A percentile compares a stretch with the other conserved stretches of the same genome.
phyloP scores from a whole-genome alignment of 2,797 vertebrate species.

The Phataginus tricuspis region DNA sequence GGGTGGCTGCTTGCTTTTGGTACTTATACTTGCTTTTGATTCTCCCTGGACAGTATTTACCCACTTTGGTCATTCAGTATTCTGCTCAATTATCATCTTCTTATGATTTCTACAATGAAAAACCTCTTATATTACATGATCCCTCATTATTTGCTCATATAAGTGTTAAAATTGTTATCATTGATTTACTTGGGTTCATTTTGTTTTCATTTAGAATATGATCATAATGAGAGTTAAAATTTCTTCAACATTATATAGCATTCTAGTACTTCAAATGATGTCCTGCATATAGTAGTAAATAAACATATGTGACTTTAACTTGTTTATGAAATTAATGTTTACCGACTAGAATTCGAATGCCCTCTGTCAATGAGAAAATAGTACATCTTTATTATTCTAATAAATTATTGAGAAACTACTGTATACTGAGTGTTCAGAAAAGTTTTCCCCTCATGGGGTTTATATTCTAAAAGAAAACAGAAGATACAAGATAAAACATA shows the following conservation, averaged over 20 bases:
- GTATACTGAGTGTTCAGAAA: not conserved
- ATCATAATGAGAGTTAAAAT: not conserved
- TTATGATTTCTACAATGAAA: not conserved
- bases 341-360: not conserved
- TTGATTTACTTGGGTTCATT: not conserved
- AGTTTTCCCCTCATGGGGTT: not conserved
- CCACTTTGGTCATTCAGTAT: not conserved
- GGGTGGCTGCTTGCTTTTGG: not conserved
- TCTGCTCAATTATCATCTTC: not conserved
- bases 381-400: not conserved
- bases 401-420: not conserved
- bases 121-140: not conserved
- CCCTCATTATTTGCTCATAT: not conserved
- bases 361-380: not conserved
- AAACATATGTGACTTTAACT: not conserved
- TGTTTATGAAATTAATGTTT: not conserved
- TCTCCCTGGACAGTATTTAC: not conserved
- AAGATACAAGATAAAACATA: not conserved
- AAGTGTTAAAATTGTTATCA: not conserved
- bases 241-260: not conserved
- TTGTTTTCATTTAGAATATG: not conserved
- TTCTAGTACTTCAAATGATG: not conserved
- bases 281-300: not conserved
- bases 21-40: not conserved
- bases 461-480: not conserved